Evolutionary conservation across 2,888 invertebrate genomes (phyloP), one percentile per base, ranked within the genome.

Genomic region (Brachyptera risi): DNA sequence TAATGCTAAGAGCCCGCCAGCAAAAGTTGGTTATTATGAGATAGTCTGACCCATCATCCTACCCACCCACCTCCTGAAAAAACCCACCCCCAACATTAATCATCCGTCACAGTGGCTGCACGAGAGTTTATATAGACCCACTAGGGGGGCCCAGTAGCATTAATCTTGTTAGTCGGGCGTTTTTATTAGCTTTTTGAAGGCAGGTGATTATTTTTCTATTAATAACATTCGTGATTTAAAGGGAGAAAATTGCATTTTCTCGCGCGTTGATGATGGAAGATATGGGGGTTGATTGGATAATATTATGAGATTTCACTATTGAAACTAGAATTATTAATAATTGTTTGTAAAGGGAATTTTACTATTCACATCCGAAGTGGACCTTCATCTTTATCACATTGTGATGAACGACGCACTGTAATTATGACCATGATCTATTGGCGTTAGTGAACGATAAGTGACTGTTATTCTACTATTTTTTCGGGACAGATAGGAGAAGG

Each of bases 181-280:
- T 61, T 63, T 63, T 63, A 63, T 63, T 63, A 59, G 63, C 61
- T 61, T 63, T 61, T 61, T 61, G 56, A 61, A 49, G 50, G 56
- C 58, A 58, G 63, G 61, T 61, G 61, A 63, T 63, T 63, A 61
- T 61, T 61, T 61, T 63, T 59, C 61, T 63, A 63, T 63, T 63
- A 63, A 63, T 63, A 63, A 61, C 57, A 50, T 51, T n/a, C 38
- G 60, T 50, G 57, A 60, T 56, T 59, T 57, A 59, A 38, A 63
- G 57, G 47, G 37, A 31, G 42, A 35, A n/a, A n/a, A 54, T 54
- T 54, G 19, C 37, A 13, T 19, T 31, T n/a, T n/a, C n/a, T n/a
- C 42, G 42, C 17, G 42, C 31, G 44, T 37, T 54, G 54, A 54
- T 54, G 54, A n/a, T 37, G n/a, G 24, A 54, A 54, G 54, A 37